Evolutionary conservation across 2,797 vertebrate species (phyloP).

Genomic region (Rhadinocentrus ornatus): DNA sequence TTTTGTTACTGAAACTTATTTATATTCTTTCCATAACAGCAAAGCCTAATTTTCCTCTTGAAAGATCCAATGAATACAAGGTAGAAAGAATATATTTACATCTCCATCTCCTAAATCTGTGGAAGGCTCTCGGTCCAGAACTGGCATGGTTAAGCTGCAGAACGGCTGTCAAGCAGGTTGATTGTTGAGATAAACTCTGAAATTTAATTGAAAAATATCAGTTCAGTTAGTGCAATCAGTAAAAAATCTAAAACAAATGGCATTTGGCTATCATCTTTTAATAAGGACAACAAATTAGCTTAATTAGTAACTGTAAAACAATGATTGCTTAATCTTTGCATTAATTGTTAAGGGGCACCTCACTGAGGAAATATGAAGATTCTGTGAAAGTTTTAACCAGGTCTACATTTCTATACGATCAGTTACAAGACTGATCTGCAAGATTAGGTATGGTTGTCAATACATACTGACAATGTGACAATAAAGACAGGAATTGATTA

Average conservation of each 20-base stretch:
- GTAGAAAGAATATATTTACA: slow-evolving; percentile 70
- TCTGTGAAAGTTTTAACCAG: no score
- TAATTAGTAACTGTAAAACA: neutral
- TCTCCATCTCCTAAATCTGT: slow-evolving; percentile 60
- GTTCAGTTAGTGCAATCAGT: neutral
- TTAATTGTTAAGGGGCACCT: no score
- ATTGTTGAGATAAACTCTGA: slow-evolving; percentile 50
- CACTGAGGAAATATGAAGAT: no score
- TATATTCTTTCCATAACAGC: neutral
- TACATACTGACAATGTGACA: no score
- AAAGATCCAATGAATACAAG: slow-evolving; percentile 1
- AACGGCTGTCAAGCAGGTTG: slow-evolving; percentile 35
- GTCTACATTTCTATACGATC: no score
- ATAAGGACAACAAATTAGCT: neutral
- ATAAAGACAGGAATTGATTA: no score
- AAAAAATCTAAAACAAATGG: neutral
- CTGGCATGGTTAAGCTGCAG: slow-evolving; percentile 82
- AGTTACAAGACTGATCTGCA: no score
- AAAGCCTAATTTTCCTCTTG: slow-evolving; percentile 1
- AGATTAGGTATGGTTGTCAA: no score
- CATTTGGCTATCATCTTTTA: neutral
- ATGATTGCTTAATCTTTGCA: no score
- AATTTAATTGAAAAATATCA: slow-evolving; percentile 19
- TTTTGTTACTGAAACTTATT: neutral
- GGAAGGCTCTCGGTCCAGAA: slow-evolving; percentile 77